Conservation (phyloP, 2,888 invertebrate genomes). For the Steinernema scapterisci region DNA sequence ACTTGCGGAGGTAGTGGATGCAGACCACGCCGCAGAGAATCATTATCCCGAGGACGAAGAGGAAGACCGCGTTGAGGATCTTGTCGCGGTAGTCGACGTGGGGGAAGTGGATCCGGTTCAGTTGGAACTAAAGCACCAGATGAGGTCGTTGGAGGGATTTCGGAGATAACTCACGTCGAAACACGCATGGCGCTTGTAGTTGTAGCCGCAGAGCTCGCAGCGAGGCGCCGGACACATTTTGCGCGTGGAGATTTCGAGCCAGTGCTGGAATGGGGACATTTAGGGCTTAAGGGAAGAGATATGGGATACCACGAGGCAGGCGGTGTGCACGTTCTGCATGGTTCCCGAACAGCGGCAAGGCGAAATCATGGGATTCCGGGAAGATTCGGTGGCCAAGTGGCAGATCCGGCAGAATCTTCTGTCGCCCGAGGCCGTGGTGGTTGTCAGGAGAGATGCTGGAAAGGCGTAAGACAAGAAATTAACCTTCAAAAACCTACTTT, state of each 20-base stretch:
- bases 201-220: constrained; percentile 73
- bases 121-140: constrained; percentile 29
- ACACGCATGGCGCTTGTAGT: constrained; percentile 71
- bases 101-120: constrained; percentile 69
- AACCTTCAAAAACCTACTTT: background rate
- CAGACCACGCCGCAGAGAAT: constrained; percentile 63
- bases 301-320: constrained; percentile 70
- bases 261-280: constrained; percentile 69
- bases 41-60: constrained; percentile 71
- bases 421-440: constrained; percentile 4
- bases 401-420: constrained; percentile 71
- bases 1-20: constrained; percentile 45
- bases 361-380: constrained; percentile 69
- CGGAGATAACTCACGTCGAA: constrained; percentile 69
- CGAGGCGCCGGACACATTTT: constrained; percentile 70
- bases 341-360: constrained; percentile 73
- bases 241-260: constrained; percentile 71
- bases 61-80: constrained; percentile 71
- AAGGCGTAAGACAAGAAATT: background rate
- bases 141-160: background rate
- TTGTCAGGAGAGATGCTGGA: constrained; percentile 11
- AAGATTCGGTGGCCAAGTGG: constrained; percentile 68
- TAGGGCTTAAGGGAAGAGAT: background rate
- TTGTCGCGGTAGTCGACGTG: constrained; percentile 70
- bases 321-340: constrained; percentile 71